Conservation (phyloP, 2,888 invertebrate genomes). For the Pheosia tremula region DNA sequence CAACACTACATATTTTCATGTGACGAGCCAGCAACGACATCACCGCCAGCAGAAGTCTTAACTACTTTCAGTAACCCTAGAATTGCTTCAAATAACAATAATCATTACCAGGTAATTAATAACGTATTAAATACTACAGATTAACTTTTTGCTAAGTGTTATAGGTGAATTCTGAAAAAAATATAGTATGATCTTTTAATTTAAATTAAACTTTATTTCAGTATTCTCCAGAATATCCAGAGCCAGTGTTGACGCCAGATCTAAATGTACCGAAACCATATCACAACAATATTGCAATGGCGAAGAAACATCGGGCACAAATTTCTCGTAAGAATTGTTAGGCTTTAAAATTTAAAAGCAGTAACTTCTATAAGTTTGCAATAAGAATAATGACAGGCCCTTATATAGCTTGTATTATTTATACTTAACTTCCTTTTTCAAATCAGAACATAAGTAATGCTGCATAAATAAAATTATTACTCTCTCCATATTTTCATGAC, state of each 20-base stretch:
- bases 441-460: too few species aligned
- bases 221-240: conserved; percentile 15
- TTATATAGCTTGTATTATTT: too few species aligned
- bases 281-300: conserved; percentile 13
- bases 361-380: too few species aligned
- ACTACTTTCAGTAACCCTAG: neutral
- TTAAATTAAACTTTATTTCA: conserved; percentile 11
- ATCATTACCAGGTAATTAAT: conserved; percentile 1
- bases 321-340: conserved; percentile 40
- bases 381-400: too few species aligned
- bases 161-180: neutral
- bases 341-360: neutral
- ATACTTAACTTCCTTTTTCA: too few species aligned
- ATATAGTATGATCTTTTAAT: neutral
- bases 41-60: neutral
- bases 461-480: too few species aligned
- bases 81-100: neutral
- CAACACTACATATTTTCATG: neutral
- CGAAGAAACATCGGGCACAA: conserved; percentile 30
- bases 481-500: too few species aligned
- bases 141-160: neutral
- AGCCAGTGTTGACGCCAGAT: conserved; percentile 10
- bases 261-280: conserved; percentile 7
- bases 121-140: neutral
- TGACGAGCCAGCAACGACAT: neutral